These are phyloP conservation scores for Acanthosepion pharaonis DNA, from an alignment of 2,888 invertebrate species.

Conservation along the genomic window DNA sequence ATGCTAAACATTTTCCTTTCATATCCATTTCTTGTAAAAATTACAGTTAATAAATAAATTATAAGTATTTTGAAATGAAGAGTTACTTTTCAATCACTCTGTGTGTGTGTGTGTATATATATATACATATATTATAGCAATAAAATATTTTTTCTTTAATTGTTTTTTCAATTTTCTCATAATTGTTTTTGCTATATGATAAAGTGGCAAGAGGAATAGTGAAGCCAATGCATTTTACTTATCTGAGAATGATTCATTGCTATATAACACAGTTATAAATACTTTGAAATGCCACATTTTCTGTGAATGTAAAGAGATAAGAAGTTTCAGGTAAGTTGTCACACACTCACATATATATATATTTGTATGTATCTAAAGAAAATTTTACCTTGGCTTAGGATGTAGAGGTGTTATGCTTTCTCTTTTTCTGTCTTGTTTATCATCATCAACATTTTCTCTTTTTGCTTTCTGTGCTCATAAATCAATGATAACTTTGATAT, in stretches of 20 bases:
- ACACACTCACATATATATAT: background rate
- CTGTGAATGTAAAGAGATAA: too few relatives aligned
- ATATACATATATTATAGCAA: background rate
- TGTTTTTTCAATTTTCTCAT: background rate
- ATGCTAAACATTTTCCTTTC: too few relatives aligned
- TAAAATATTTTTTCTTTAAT: background rate
- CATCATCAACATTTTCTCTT: background rate
- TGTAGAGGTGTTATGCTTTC: background rate
- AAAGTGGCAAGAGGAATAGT: background rate
- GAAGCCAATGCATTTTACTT: background rate
- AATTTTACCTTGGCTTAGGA: background rate
- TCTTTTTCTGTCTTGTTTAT: background rate
- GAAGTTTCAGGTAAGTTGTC: too few relatives aligned
- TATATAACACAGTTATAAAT: background rate
- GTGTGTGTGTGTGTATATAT: too few relatives aligned
- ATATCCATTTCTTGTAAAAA: too few relatives aligned
- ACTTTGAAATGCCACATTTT: too few relatives aligned
- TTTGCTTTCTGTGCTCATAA: background rate
- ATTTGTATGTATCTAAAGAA: background rate
- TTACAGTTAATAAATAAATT: too few relatives aligned
- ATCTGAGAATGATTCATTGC: background rate
- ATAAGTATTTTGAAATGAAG: too few relatives aligned
- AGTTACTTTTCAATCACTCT: too few relatives aligned
- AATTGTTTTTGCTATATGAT: background rate
- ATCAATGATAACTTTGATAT: conserved; percentile 4